Evolutionary conservation across 2,797 vertebrate species (phyloP).

Genomic region (Sebastes alutus): DNA sequence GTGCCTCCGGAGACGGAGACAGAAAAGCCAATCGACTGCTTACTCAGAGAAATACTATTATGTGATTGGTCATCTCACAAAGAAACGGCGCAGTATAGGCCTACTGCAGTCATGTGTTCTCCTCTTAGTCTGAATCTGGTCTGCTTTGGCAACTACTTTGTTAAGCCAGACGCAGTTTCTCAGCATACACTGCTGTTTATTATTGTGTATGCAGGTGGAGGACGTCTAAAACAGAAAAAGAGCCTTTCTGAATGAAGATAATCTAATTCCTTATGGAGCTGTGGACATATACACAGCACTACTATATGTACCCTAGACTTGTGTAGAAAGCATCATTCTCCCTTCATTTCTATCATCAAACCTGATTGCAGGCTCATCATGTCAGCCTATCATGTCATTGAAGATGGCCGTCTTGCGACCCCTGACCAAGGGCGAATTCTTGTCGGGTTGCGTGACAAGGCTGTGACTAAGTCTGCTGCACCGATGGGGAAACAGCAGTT

Average conservation of each 20-base stretch:
- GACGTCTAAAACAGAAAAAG: not conserved
- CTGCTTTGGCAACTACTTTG: not conserved
- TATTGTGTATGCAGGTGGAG: not conserved
- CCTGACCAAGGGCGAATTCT: constrained; percentile 6
- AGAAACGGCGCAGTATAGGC: not conserved
- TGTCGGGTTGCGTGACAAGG: constrained; percentile 33
- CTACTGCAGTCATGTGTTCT: not conserved
- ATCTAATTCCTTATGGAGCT: not conserved
- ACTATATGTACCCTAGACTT: not conserved
- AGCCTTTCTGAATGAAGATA: not conserved
- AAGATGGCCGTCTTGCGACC: constrained; percentile 1
- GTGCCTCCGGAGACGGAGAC: not conserved
- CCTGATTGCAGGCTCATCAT: not conserved
- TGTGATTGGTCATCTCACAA: not conserved
- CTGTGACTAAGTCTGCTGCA: constrained; percentile 43
- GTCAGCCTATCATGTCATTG: not conserved
- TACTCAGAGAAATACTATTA: not conserved
- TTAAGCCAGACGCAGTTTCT: not conserved
- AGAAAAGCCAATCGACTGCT: not conserved
- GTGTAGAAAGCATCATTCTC: not conserved
- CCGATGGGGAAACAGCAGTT: constrained; percentile 7
- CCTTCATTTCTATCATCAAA: not conserved
- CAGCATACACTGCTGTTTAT: not conserved
- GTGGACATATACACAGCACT: not conserved
- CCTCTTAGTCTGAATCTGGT: not conserved